Evolutionary conservation across 2,113 vertebrate genomes (phyloP), one percentile per base, ranked within the genome.

Genomic region (Scalopus aquaticus): DNA sequence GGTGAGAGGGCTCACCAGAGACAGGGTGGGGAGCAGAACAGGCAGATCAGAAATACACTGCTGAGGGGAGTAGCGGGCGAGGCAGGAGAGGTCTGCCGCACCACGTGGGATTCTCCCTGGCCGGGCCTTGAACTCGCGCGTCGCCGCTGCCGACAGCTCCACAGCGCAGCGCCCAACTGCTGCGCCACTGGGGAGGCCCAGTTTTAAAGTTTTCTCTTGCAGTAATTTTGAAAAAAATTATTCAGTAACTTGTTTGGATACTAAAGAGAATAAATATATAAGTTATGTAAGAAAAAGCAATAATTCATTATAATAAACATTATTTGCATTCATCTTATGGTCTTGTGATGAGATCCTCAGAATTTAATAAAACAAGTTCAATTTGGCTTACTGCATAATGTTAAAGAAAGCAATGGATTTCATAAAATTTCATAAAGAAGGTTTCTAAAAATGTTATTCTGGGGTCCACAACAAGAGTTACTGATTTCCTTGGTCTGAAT

Each of bases 281-380:
- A 58, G 15, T 56, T 76, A 51, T 3, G 19, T 78, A 35, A 64
- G 7, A 46, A 74, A 65, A 81, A 32, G 7, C 11, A 46, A 22
- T 32, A 72, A 16, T 30, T 77, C 17, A 67, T 87, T 78, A 58
- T 82, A 76, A 80, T 60, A 44, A 77, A 37, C 19, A 83, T 69
- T 51, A 51, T 6, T 92, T 78, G 2, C 20, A 84, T 73, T 91
- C 24, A 91, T 30, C 60, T 56, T 60, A n/a, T 73, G 6, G 37
- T 78, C 3, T 88, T 35, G 42, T 58, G 56, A 76, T 64, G 1
- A 74, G 26, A 80, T 91, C 20, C 13, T 91, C n/a, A 78, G 12
- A 46, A 79, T 86, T 88, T 92, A 85, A 94, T 80, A 74, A 93
- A 93, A 2, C 9, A 78, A 91, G n/a, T 84, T 12, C 4, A 69